Conservation (phyloP, 92 coral and sea anemone genomes). For the Heliopora coerulea region DNA sequence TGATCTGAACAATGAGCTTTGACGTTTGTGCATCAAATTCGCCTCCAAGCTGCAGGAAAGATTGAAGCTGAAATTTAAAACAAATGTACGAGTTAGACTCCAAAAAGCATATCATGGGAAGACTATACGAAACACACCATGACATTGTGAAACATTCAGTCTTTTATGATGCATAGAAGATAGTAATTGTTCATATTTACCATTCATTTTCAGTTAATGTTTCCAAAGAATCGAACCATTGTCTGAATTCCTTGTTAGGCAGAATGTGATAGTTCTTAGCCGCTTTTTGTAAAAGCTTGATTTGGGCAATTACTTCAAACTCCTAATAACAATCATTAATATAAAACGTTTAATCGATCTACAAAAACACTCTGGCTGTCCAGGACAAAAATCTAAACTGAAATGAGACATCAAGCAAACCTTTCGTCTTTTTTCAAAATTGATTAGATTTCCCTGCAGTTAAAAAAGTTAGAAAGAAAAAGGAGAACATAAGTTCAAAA, state of each 20-base stretch:
- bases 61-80: slow-evolving; percentile 54
- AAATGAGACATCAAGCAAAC: too few species aligned
- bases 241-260: slow-evolving; percentile 75
- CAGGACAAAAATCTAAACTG: not conserved
- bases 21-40: slow-evolving; percentile 53
- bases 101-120: too few species aligned
- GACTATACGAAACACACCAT: too few species aligned
- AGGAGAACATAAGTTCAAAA: not conserved
- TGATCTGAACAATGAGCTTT: slow-evolving; percentile 34
- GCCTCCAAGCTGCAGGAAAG: slow-evolving; percentile 68
- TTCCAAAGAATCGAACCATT: slow-evolving; percentile 69
- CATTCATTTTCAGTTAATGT: slow-evolving; percentile 82
- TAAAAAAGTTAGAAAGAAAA: slow-evolving; percentile 9
- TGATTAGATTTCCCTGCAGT: slow-evolving; percentile 82
- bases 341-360: not conserved
- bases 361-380: not conserved
- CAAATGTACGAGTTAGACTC: too few species aligned
- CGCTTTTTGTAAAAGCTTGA: slow-evolving; percentile 88
- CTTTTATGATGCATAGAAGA: too few species aligned
- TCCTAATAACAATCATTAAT: slow-evolving; percentile 52
- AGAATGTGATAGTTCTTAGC: slow-evolving; percentile 88
- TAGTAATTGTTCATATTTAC: too few species aligned
- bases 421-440: slow-evolving; percentile 88
- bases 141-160: not conserved
- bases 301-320: slow-evolving; percentile 95